phyloP scores from a whole-genome alignment of 2,113 vertebrate genomes.

The Pangasianodon gigas region DNA sequence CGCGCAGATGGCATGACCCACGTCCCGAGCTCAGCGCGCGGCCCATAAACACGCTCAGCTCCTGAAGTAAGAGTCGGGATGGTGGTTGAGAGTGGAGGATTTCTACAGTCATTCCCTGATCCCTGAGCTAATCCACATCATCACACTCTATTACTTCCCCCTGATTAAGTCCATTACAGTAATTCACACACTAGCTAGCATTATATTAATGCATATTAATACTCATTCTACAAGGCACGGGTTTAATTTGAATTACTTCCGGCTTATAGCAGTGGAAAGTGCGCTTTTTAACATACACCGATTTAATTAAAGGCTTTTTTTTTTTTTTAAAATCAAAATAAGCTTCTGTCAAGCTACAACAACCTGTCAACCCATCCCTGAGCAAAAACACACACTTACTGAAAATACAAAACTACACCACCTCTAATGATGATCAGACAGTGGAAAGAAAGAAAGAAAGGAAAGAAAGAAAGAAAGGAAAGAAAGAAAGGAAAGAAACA shows the following conservation, averaged over 20 bases:
- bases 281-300: background rate
- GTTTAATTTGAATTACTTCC: background rate
- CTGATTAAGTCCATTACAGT: slow-evolving; percentile 18
- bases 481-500: background rate
- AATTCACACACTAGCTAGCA: background rate
- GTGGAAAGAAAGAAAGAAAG: background rate
- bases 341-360: background rate
- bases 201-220: background rate
- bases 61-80: slow-evolving; percentile 14
- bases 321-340: no score
- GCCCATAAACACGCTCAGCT: slow-evolving; percentile 41
- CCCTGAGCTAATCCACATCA: background rate
- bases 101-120: background rate
- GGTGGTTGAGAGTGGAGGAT: slow-evolving; percentile 23
- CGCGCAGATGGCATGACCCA: slow-evolving; percentile 37
- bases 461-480: background rate
- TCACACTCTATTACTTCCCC: background rate
- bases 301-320: background rate
- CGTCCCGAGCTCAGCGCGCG: slow-evolving; percentile 17
- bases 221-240: background rate
- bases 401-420: no score
- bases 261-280: background rate
- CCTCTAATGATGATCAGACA: background rate
- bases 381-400: background rate
- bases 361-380: no score